Percentiles rank a stretch among this genome's conserved stretches.
phyloP scores from a whole-genome alignment of 2,888 invertebrate genomes.

The Aphrophora alni region DNA sequence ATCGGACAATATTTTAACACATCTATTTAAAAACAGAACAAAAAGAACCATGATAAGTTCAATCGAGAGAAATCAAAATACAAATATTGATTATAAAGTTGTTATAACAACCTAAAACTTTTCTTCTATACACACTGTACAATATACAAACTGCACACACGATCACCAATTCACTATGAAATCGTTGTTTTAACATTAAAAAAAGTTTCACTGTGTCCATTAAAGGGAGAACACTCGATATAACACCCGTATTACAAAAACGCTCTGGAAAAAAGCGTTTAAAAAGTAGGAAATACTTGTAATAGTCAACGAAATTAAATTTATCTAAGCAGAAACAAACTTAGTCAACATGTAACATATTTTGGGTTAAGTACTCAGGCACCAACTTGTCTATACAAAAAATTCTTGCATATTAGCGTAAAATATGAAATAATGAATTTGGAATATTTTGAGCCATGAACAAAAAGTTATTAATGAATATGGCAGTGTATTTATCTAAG shows the following conservation, averaged over 20 bases:
- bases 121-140: neutral
- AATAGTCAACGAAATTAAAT: too few relatives aligned
- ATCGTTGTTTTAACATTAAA: neutral
- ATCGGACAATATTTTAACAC: conserved; percentile 39
- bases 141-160: neutral
- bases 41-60: neutral
- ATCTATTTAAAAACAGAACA: neutral
- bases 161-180: neutral
- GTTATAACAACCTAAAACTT: neutral
- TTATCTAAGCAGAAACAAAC: too few relatives aligned
- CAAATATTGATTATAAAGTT: neutral
- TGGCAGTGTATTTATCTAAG: neutral
- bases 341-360: too few relatives aligned
- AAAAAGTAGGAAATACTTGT: neutral
- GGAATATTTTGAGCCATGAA: neutral
- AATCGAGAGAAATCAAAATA: neutral
- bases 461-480: neutral
- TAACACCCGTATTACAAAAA: neutral
- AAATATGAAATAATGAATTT: neutral
- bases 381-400: neutral
- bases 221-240: neutral
- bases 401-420: neutral
- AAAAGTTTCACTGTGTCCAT: neutral
- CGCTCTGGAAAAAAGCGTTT: neutral
- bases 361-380: neutral